Conservation (phyloP, 2,888 invertebrate genomes). For the Ectropis crepuscularia region DNA sequence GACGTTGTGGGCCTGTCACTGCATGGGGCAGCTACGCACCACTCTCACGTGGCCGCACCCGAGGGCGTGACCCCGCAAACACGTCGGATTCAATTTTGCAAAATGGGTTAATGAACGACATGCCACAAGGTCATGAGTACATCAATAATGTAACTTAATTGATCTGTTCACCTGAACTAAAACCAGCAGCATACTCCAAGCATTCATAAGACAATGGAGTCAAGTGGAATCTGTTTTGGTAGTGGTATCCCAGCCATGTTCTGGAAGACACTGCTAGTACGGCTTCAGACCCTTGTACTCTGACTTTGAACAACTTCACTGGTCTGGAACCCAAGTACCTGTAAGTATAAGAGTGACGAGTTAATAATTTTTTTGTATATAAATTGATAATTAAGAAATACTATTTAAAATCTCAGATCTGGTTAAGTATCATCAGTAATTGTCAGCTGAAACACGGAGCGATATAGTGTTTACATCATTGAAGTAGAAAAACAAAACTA, state of each 20-base stretch:
- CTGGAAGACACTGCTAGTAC: constrained; percentile 99
- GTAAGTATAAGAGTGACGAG: constrained; percentile 22
- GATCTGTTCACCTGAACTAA: constrained; percentile 87
- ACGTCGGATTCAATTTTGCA: constrained; percentile 58
- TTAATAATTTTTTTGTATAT: background rate
- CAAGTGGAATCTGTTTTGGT: constrained; percentile 97
- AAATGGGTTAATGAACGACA: background rate
- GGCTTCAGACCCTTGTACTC: constrained; percentile 98
- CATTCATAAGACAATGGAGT: constrained; percentile 98
- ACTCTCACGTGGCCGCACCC: constrained; percentile 63
- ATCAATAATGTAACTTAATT: background rate
- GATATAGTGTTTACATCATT: constrained; percentile 73
- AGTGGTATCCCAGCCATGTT: constrained; percentile 99
- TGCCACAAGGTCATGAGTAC: background rate
- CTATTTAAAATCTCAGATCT: constrained; percentile 68
- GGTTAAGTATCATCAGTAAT: constrained; percentile 82
- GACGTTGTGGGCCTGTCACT: constrained; percentile 86
- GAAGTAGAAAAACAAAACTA: constrained; percentile 28
- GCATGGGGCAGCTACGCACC: constrained; percentile 81
- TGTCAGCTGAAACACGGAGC: constrained; percentile 87
- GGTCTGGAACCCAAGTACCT: constrained; percentile 96
- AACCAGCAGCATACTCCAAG: constrained; percentile 98
- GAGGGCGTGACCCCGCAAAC: constrained; percentile 61
- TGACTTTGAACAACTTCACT: constrained; percentile 97
- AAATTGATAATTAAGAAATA: background rate